A percentile compares a stretch with the other conserved stretches of the same genome.
phyloP scores from a whole-genome alignment of 37 sponge, comb jelly and placozoan genomes.

The Ianthella basta region DNA sequence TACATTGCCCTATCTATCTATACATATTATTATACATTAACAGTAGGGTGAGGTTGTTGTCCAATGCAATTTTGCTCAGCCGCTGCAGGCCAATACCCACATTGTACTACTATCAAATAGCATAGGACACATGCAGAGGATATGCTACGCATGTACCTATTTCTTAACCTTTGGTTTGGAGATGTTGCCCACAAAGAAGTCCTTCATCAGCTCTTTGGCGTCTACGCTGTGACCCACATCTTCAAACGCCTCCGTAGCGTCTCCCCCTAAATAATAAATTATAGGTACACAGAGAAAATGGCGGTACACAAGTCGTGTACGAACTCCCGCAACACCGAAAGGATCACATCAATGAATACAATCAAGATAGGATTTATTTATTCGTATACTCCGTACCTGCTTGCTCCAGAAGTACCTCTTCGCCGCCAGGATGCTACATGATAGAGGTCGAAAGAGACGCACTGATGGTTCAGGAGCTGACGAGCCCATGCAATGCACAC shows the following conservation, averaged over 20 bases:
- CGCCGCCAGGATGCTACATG: conserved; percentile 93
- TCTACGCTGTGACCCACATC: conserved; percentile 95
- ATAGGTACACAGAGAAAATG: neutral
- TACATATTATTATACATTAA: too few species aligned
- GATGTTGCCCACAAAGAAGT: conserved; percentile 61
- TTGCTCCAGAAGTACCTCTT: conserved; percentile 90
- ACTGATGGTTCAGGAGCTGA: neutral
- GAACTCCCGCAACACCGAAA: too few species aligned
- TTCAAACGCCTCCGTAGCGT: conserved; percentile 91
- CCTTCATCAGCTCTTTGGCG: conserved; percentile 72
- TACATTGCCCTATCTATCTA: too few species aligned
- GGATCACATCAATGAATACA: too few species aligned
- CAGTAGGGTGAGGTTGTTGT: too few species aligned
- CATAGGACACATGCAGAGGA: too few species aligned
- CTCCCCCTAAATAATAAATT: conserved; percentile 44
- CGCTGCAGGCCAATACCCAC: too few species aligned
- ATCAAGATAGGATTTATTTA: too few species aligned
- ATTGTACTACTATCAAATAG: too few species aligned
- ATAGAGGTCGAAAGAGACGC: neutral
- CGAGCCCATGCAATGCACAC: neutral
- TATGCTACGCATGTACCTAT: too few species aligned
- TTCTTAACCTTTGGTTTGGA: conserved; percentile 26
- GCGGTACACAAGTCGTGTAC: neutral
- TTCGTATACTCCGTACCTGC: too few species aligned
- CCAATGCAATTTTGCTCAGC: too few species aligned